Conservation (phyloP, 23 tunicate genomes). For the Trididemnum miniatum region DNA sequence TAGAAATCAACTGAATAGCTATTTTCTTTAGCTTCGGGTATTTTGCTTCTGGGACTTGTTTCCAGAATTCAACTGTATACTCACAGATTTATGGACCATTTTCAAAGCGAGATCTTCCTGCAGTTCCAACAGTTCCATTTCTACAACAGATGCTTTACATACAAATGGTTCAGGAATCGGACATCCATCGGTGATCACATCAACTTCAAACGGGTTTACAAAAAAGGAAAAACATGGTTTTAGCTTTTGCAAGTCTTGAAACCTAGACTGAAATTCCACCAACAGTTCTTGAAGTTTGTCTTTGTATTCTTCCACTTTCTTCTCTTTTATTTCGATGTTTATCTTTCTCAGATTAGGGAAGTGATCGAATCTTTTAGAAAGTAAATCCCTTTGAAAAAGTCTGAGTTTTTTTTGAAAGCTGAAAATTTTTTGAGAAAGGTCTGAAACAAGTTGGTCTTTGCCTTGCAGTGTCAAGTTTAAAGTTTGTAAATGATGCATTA, state of each 20-base stretch:
- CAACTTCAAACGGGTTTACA: slow-evolving; percentile 62
- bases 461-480: slow-evolving; percentile 54
- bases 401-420: slow-evolving; percentile 43
- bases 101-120: slow-evolving; percentile 54
- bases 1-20: slow-evolving; percentile 27
- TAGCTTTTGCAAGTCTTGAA: slow-evolving; percentile 50
- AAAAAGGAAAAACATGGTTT: slow-evolving; percentile 50
- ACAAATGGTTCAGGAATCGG: slow-evolving; percentile 50
- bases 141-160: slow-evolving; percentile 37
- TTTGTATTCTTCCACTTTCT: slow-evolving; percentile 53
- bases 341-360: slow-evolving; percentile 44
- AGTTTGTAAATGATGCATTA: slow-evolving; percentile 47
- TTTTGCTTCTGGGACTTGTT: slow-evolving; percentile 53
- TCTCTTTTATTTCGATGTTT: slow-evolving; percentile 28
- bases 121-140: slow-evolving; percentile 47
- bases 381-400: slow-evolving; percentile 40
- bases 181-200: slow-evolving; percentile 60
- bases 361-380: slow-evolving; percentile 45
- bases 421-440: slow-evolving; percentile 41
- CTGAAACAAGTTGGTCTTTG: slow-evolving; percentile 41
- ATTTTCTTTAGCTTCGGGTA: slow-evolving; percentile 43
- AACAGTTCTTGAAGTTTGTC: slow-evolving; percentile 58
- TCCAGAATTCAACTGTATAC: slow-evolving; percentile 54
- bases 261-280: slow-evolving; percentile 45
- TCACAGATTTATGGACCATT: slow-evolving; percentile 38